Conservation (phyloP, 2,888 invertebrate species). For the Quadriops clusia region DNA sequence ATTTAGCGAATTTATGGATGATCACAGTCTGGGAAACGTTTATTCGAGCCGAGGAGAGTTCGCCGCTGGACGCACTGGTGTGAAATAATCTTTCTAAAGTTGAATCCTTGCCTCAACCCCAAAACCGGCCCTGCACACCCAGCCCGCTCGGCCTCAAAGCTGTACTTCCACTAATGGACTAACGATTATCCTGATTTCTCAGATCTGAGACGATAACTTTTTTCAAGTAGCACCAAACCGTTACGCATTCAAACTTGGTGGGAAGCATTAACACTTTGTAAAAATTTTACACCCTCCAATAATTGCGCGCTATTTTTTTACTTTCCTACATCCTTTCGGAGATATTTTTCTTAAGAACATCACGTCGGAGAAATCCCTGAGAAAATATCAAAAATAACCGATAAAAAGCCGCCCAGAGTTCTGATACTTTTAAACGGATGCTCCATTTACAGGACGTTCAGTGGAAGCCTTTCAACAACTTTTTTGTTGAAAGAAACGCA, state of each 20-base stretch:
- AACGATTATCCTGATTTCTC: conserved; percentile 32
- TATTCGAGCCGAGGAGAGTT: no score
- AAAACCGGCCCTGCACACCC: conserved; percentile 7
- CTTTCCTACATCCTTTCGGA: no score
- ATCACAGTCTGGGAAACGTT: conserved; percentile 22
- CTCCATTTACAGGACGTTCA: no score
- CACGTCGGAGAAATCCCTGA: no score
- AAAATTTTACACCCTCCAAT: conserved; percentile 1
- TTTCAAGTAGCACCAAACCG: conserved; percentile 23
- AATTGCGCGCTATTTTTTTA: no score
- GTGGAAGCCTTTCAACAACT: no score
- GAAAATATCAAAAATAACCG: no score
- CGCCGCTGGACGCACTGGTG: conserved; percentile 24
- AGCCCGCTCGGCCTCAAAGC: conserved; percentile 22
- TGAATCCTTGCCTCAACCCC: conserved; percentile 16
- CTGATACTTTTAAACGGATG: no score
- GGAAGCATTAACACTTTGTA: conserved; percentile 20
- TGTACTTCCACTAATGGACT: conserved; percentile 30
- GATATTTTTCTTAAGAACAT: no score
- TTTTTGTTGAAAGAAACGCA: no score
- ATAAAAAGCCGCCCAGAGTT: no score
- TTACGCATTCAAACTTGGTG: conserved; percentile 21
- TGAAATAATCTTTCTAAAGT: conserved; percentile 27
- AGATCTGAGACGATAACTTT: conserved; percentile 25
- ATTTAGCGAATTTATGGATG: conserved; percentile 20